Evolutionary conservation across 2,113 vertebrate species (phyloP), one percentile per base, ranked within the genome.

Genomic region (Ondatra zibethicus): DNA sequence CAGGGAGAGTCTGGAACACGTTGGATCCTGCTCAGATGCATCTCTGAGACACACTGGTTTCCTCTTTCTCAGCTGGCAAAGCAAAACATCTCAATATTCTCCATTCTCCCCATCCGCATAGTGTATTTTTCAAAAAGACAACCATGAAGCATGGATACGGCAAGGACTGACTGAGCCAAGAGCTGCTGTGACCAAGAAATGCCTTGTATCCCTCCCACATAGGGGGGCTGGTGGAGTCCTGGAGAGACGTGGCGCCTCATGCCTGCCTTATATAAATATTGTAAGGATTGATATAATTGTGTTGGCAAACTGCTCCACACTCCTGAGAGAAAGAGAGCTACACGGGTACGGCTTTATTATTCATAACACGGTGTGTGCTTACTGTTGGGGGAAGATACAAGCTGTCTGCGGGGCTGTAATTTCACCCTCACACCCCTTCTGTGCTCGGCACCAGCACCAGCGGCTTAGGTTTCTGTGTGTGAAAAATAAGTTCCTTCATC

Each of bases 311-410:
- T 1, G 33, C 87, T 91, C 73, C 47, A 33, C 0, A 50, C 85
- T 95, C 81, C 91, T 29, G 27, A 85, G 92, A 96, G 86, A n/a
- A 33, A 85, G 88, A 36, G 55, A 55, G 52, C 42, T 76, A 84
- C 89, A 50, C 80, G 65, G 92, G 73, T 63, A 23, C 27, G 94
- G 31, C 95, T 95, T 97, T 90, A 96, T 96, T 82, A 96, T 97
- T 95, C 90, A 75, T 68, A 72, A 93, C 90, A 50, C 0, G 19
- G 70, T 76, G 19, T 31, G 78, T 39, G 87, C 96, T 91, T 78
- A 77, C 88, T 73, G 25, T n/a, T 27, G 70, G 93, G 39, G 84
- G 89, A 72, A 9, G 85, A 96, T 47, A 92, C 95, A 85, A 19
- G 84, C 66, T n/a, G 96, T 80, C 92, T 77, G 89, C 0, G 2